A percentile compares a stretch with the other conserved stretches of the same genome.
These are phyloP conservation scores for Caradrina kadenii DNA, from an alignment of 2,888 invertebrate genomes.

Conservation along the genomic window DNA sequence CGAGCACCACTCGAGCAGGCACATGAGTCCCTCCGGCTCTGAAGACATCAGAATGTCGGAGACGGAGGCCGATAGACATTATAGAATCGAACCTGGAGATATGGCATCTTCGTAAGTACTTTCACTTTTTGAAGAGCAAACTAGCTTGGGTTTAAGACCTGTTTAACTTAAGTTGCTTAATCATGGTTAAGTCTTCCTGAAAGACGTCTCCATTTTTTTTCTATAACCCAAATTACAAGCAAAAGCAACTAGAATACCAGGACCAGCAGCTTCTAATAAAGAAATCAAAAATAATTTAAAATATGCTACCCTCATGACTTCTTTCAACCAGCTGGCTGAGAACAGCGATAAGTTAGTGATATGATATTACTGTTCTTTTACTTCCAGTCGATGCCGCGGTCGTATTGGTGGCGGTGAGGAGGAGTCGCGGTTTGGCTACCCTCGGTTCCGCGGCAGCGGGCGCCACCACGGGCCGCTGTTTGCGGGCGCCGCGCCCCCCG, in stretches of 20 bases:
- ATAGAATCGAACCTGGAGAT: constrained; percentile 93
- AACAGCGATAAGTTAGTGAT: neutral
- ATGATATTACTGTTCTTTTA: constrained; percentile 67
- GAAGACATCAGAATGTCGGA: constrained; percentile 97
- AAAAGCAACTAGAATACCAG: neutral
- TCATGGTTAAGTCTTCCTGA: neutral
- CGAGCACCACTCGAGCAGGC: constrained; percentile 95
- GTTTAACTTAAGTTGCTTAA: neutral
- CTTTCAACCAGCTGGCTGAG: neutral
- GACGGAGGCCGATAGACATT: constrained; percentile 96
- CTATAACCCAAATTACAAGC: neutral
- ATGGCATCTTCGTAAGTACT: constrained; percentile 87
- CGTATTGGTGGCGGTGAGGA: constrained; percentile 72
- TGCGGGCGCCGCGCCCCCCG: constrained; percentile 88
- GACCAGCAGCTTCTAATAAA: neutral
- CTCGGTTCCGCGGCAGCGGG: constrained; percentile 78
- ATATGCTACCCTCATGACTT: neutral
- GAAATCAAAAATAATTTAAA: neutral
- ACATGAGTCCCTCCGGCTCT: constrained; percentile 97
- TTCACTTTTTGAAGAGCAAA: neutral
- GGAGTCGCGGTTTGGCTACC: constrained; percentile 61
- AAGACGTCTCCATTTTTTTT: neutral
- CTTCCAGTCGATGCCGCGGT: constrained; percentile 91
- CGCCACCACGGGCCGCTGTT: constrained; percentile 61
- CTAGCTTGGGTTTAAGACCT: too few relatives aligned